A percentile compares a stretch with the other conserved stretches of the same genome.
These are phyloP conservation scores for Hemicrepidius hirtus DNA, from an alignment of 2,888 invertebrate genomes.

Conservation along the genomic window DNA sequence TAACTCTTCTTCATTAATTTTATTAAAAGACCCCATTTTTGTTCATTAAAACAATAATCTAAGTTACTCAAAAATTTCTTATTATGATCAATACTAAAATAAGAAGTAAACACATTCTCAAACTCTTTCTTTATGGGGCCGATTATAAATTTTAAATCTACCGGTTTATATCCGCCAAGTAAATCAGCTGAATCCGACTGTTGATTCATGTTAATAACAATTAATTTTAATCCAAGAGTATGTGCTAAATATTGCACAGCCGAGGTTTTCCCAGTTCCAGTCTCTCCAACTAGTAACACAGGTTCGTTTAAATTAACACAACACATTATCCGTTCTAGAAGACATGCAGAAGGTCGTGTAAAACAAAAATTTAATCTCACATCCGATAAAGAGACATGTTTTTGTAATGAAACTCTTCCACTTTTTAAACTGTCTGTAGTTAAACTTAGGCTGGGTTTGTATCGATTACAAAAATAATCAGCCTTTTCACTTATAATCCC, in stretches of 20 bases:
- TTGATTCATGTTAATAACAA: conserved; percentile 99
- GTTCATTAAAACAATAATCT: conserved; percentile 82
- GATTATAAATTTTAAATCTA: conserved; percentile 90
- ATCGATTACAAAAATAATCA: conserved; percentile 84
- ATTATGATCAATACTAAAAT: conserved; percentile 86
- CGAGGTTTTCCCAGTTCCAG: conserved; percentile 98
- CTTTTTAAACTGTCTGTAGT: conserved; percentile 77
- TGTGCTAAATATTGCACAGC: conserved; percentile 93
- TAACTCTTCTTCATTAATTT: conserved; percentile 85
- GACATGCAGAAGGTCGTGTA: conserved; percentile 85
- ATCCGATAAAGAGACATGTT: conserved; percentile 45
- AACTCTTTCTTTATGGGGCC: conserved; percentile 89
- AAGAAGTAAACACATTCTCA: conserved; percentile 86
- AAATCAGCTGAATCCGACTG: conserved; percentile 98
- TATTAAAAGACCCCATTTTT: conserved; percentile 83
- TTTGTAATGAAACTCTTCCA: conserved; percentile 79
- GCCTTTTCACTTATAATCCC: conserved; percentile 89
- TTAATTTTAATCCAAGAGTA: conserved; percentile 87
- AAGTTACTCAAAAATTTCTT: conserved; percentile 87
- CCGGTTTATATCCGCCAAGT: conserved; percentile 97
- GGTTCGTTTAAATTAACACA: conserved; percentile 91
- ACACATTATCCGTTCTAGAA: conserved; percentile 91
- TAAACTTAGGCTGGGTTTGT: conserved; percentile 85
- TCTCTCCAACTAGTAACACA: conserved; percentile 96
- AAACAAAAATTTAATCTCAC: conserved; percentile 81